phyloP scores from a whole-genome alignment of 1,140 invertebrate species.

The Arctopsyche grandis region DNA sequence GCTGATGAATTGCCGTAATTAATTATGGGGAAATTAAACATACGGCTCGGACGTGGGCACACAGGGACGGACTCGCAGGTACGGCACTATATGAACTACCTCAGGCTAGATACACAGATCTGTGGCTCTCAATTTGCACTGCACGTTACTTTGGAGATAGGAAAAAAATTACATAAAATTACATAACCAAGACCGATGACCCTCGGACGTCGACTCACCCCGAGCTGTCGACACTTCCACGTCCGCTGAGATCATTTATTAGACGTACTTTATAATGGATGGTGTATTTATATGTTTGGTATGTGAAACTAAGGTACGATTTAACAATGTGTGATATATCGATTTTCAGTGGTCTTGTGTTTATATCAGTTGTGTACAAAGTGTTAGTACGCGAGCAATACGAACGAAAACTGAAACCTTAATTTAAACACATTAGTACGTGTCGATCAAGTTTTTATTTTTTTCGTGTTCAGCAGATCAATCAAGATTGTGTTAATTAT shows the following conservation, averaged over 20 bases:
- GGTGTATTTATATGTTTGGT: no score
- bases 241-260: no score
- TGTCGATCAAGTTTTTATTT: constrained; percentile 53
- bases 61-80: neutral
- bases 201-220: neutral
- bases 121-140: no score
- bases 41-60: constrained; percentile 40
- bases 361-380: constrained; percentile 28
- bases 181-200: neutral
- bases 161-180: no score
- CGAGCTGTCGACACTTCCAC: neutral
- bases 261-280: no score
- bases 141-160: no score
- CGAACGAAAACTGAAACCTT: constrained; percentile 53
- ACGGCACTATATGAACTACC: neutral
- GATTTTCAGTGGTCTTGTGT: constrained; percentile 22
- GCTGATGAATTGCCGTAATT: constrained; percentile 53
- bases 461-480: constrained; percentile 51
- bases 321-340: no score
- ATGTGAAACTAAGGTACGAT: no score
- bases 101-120: no score
- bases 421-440: constrained; percentile 55
- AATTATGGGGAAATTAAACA: constrained; percentile 54
- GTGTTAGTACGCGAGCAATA: constrained; percentile 2
- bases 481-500: constrained; percentile 55